Evolutionary conservation across 2,888 invertebrate genomes (phyloP).

Genomic region (Sphaerophoria rueppellii): DNA sequence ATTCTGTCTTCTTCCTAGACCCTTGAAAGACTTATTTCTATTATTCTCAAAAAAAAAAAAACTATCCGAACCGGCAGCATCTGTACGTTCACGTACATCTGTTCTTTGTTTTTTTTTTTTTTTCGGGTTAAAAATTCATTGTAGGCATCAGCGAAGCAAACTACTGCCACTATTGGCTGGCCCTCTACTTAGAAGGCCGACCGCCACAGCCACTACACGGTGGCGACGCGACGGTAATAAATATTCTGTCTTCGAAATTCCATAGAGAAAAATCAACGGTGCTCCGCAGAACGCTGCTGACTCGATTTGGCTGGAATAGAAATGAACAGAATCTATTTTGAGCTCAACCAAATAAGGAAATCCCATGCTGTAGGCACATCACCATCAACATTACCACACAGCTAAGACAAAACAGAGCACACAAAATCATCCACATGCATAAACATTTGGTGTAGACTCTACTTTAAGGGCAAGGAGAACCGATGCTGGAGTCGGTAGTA

Average conservation of each 20-base stretch:
- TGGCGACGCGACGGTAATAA: conserved; percentile 18
- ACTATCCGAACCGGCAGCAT: conserved; percentile 22
- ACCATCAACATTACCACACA: neutral
- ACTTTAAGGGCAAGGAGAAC: neutral
- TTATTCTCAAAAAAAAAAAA: neutral
- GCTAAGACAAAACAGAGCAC: too few relatives aligned
- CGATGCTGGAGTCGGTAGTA: too few relatives aligned
- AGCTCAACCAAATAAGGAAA: conserved; percentile 48
- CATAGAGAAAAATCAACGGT: conserved; percentile 33
- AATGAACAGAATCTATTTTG: conserved; percentile 50
- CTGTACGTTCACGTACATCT: conserved; percentile 56
- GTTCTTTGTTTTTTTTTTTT: conserved; percentile 22
- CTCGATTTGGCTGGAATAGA: conserved; percentile 33
- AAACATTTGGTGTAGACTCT: neutral
- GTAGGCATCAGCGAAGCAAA: conserved; percentile 23
- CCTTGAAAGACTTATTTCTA: too few relatives aligned
- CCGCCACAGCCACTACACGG: neutral
- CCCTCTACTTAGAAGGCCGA: neutral
- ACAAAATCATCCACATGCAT: neutral
- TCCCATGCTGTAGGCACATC: conserved; percentile 27
- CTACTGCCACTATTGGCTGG: neutral
- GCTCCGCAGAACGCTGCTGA: neutral
- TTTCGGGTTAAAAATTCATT: conserved; percentile 55
- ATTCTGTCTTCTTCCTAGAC: too few relatives aligned
- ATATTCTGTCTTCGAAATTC: conserved; percentile 40